These are phyloP conservation scores for Cecropterus lyciades DNA, from an alignment of 1,140 invertebrate genomes.

Conservation along the genomic window DNA sequence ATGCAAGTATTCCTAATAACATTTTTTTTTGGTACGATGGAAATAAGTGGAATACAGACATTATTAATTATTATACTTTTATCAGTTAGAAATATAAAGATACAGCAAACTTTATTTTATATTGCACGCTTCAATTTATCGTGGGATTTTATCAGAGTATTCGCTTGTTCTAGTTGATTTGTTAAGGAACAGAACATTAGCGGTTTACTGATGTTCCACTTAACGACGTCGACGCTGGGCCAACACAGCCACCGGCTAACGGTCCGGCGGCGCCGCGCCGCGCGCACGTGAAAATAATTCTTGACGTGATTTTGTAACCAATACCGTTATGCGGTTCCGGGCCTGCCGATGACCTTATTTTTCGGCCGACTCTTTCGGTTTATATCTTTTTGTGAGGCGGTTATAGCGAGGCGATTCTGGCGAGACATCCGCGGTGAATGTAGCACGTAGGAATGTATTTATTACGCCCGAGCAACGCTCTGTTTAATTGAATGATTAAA, in stretches of 20 bases:
- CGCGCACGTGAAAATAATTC: constrained; percentile 82
- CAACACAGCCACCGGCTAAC: constrained; percentile 58
- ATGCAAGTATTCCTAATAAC: too few species aligned
- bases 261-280: constrained; percentile 61
- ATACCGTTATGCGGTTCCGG: constrained; percentile 82
- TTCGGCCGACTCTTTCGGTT: constrained; percentile 73
- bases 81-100: not conserved
- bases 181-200: constrained; percentile 36
- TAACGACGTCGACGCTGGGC: constrained; percentile 48
- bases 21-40: too few species aligned
- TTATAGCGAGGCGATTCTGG: constrained; percentile 14
- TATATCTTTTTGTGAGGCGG: constrained; percentile 62
- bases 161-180: constrained; percentile 13
- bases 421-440: constrained; percentile 33
- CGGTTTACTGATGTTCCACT: constrained; percentile 61
- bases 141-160: not conserved
- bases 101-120: too few species aligned
- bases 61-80: too few species aligned
- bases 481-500: not conserved
- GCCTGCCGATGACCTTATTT: constrained; percentile 79
- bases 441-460: not conserved
- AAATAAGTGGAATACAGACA: too few species aligned
- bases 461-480: not conserved
- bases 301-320: constrained; percentile 82
- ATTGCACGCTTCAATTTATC: too few species aligned